Evolutionary conservation across 2,888 invertebrate species (phyloP).

Genomic region (Dicyrtomina minuta): DNA sequence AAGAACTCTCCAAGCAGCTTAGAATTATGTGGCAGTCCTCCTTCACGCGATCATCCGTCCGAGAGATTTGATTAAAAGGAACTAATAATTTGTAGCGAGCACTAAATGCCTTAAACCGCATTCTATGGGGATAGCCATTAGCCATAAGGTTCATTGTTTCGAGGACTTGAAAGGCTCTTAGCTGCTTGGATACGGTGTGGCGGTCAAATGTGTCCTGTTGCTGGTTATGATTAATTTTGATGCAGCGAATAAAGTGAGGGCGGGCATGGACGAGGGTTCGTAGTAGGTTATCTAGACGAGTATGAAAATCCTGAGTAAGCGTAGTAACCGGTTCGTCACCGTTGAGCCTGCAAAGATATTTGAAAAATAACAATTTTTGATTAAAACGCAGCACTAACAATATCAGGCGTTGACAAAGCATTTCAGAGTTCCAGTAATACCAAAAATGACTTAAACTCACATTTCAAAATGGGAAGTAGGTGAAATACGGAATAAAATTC

Average conservation of each 20-base stretch:
- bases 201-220: slow-evolving; percentile 81
- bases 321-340: slow-evolving; percentile 85
- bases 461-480: slow-evolving; percentile 83
- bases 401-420: too few relatives aligned
- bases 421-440: too few relatives aligned
- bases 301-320: slow-evolving; percentile 92
- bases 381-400: too few relatives aligned
- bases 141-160: slow-evolving; percentile 91
- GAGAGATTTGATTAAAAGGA: slow-evolving; percentile 64
- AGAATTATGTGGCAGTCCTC: slow-evolving; percentile 74
- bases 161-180: slow-evolving; percentile 83
- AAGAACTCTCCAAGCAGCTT: slow-evolving; percentile 67
- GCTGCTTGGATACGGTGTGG: slow-evolving; percentile 79
- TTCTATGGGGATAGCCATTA: slow-evolving; percentile 81
- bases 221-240: slow-evolving; percentile 82
- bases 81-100: slow-evolving; percentile 80
- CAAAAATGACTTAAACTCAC: too few relatives aligned
- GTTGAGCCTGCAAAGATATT: slow-evolving; percentile 62
- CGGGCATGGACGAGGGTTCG: slow-evolving; percentile 88
- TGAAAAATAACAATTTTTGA: too few relatives aligned
- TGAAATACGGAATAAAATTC: slow-evolving; percentile 82
- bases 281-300: slow-evolving; percentile 85
- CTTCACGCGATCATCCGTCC: slow-evolving; percentile 60
- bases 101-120: slow-evolving; percentile 91
- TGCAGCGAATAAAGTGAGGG: slow-evolving; percentile 91